Conservation (phyloP, 2,888 invertebrate genomes). For the Dicyrtoma fusca region DNA sequence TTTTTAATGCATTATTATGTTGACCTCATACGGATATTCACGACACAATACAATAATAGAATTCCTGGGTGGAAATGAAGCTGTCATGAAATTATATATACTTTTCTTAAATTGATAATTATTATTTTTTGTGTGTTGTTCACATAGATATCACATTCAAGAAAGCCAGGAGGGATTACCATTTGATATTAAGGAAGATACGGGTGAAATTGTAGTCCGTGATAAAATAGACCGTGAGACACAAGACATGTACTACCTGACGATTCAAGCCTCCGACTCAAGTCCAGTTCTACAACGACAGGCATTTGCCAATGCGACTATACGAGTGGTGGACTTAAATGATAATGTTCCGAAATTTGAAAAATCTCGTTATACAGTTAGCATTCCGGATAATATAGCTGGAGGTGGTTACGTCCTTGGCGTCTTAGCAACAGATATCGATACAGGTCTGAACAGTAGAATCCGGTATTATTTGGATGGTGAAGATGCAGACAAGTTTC, state of each 20-base stretch:
- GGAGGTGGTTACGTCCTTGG: constrained; percentile 82
- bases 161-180: constrained; percentile 65
- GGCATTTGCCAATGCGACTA: constrained; percentile 74
- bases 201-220: constrained; percentile 77
- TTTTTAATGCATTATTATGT: constrained; percentile 14
- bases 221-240: constrained; percentile 78
- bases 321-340: constrained; percentile 82
- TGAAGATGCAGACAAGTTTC: constrained; percentile 78
- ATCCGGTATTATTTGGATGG: constrained; percentile 81
- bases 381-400: constrained; percentile 80
- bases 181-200: constrained; percentile 76
- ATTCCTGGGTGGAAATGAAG: constrained; percentile 20
- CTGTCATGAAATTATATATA: constrained; percentile 21
- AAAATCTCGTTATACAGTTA: constrained; percentile 74
- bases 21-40: constrained; percentile 13
- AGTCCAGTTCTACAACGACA: constrained; percentile 83
- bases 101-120: constrained; percentile 2
- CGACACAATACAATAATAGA: constrained; percentile 5
- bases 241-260: constrained; percentile 74
- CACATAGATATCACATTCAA: constrained; percentile 23
- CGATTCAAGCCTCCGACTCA: constrained; percentile 85
- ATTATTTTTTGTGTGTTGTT: background rate
- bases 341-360: constrained; percentile 84
- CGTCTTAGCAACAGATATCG: constrained; percentile 82
- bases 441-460: constrained; percentile 83